Conservation (phyloP, 1,140 invertebrate genomes). For the Dendrolimus punctatus region DNA sequence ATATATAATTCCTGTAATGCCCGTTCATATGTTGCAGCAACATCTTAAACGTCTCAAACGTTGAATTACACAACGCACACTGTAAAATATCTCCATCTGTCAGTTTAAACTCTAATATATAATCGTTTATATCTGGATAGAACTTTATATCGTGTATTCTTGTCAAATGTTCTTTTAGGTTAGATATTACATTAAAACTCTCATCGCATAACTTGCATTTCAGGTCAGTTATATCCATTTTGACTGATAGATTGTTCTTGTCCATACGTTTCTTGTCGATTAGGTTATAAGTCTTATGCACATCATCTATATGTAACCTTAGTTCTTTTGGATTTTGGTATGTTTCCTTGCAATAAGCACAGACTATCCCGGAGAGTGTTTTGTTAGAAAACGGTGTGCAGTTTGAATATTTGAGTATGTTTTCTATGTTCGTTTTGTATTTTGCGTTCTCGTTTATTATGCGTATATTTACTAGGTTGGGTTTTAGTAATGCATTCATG, state of each 20-base stretch:
- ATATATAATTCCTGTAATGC: constrained; percentile 76
- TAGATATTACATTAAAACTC: constrained; percentile 24
- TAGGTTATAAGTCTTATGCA: constrained; percentile 26
- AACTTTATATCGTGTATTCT: constrained; percentile 44
- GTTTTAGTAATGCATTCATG: constrained; percentile 20
- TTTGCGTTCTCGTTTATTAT: constrained; percentile 39
- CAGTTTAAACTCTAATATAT: constrained; percentile 52
- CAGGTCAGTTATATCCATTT: constrained; percentile 53
- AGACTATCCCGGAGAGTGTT: constrained; percentile 41
- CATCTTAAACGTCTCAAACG: constrained; percentile 56
- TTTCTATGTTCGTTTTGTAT: constrained; percentile 41
- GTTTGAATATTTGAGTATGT: constrained; percentile 53
- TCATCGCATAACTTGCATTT: constrained; percentile 39
- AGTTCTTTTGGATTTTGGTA: constrained; percentile 26
- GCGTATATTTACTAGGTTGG: constrained; percentile 5
- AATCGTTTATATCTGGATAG: constrained; percentile 42
- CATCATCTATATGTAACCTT: constrained; percentile 25
- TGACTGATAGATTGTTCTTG: constrained; percentile 46
- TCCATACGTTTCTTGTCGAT: constrained; percentile 33
- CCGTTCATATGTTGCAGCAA: constrained; percentile 59
- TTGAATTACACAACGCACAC: constrained; percentile 45
- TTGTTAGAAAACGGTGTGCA: constrained; percentile 55
- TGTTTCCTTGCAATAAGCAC: constrained; percentile 45
- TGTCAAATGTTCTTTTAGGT: constrained; percentile 38
- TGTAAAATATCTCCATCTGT: constrained; percentile 33